Evolutionary conservation across 2,888 invertebrate species (phyloP).

Genomic region (Phrixothrix hirtus): DNA sequence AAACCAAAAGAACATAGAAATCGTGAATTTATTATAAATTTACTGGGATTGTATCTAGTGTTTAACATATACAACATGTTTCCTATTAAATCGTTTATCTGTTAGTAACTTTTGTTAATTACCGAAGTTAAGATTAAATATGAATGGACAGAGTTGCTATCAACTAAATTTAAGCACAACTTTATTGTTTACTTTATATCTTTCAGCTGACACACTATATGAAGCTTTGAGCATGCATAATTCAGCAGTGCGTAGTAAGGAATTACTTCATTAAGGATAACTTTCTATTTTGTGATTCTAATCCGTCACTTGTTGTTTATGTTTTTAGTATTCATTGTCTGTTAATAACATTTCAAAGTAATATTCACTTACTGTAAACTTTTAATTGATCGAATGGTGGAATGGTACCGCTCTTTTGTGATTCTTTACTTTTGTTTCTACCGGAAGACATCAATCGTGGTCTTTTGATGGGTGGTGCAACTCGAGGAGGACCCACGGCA

Average conservation of each 20-base stretch:
- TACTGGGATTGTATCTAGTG: too few species aligned
- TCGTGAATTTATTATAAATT: too few species aligned
- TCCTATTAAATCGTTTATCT: slow-evolving; percentile 13
- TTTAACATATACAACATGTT: too few species aligned
- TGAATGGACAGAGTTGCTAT: background rate
- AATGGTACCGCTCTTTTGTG: slow-evolving; percentile 53
- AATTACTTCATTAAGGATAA: too few species aligned
- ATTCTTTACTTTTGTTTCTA: slow-evolving; percentile 54
- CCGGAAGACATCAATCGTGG: slow-evolving; percentile 63
- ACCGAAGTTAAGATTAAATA: background rate
- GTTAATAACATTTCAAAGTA: too few species aligned
- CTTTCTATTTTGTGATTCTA: too few species aligned
- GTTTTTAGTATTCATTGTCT: too few species aligned
- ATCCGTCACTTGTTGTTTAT: too few species aligned
- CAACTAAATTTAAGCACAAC: background rate
- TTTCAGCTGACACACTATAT: background rate
- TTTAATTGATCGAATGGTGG: slow-evolving; percentile 64
- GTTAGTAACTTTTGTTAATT: slow-evolving; percentile 8
- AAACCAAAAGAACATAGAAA: too few species aligned
- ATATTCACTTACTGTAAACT: slow-evolving; percentile 64
- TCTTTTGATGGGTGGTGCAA: slow-evolving; percentile 65
- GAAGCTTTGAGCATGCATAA: too few species aligned
- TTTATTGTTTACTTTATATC: slow-evolving; percentile 1
- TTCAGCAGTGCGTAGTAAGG: too few species aligned
- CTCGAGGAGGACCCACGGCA: slow-evolving; percentile 59